Evolutionary conservation across 2,113 vertebrate species (phyloP).

Genomic region (Neofelis nebulosa): DNA sequence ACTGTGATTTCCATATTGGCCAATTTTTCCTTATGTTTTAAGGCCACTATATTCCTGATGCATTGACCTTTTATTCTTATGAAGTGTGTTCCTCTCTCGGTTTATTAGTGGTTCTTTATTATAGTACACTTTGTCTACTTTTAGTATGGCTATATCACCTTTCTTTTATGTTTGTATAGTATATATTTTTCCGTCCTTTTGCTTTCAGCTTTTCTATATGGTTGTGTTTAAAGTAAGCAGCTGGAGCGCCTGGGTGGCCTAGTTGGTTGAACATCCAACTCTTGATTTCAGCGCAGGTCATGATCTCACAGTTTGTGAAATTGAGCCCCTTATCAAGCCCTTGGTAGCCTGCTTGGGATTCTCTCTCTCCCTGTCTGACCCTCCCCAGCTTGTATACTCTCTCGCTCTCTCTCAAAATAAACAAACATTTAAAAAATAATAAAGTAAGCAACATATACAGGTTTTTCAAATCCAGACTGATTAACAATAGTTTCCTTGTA

Average conservation of each 20-base stretch:
- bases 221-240: not conserved
- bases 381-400: too few relatives aligned
- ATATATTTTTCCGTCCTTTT: not conserved
- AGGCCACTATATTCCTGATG: not conserved
- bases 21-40: not conserved
- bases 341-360: too few relatives aligned
- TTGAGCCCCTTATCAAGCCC: too few relatives aligned
- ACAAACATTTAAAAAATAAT: not conserved
- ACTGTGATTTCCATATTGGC: not conserved
- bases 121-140: not conserved
- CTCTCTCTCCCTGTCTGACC: too few relatives aligned
- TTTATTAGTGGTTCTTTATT: not conserved
- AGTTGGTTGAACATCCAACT: too few relatives aligned
- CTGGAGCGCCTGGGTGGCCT: too few relatives aligned
- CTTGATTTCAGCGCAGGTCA: too few relatives aligned
- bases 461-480: not conserved
- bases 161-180: not conserved
- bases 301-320: too few relatives aligned
- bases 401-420: too few relatives aligned
- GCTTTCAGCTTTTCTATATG: not conserved
- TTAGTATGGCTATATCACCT: not conserved
- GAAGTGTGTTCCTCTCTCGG: not conserved
- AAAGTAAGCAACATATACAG: not conserved
- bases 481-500: conserved; percentile 9
- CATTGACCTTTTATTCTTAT: not conserved